Conservation (phyloP, 2,888 invertebrate species). For the Cantharis flavilabris region DNA sequence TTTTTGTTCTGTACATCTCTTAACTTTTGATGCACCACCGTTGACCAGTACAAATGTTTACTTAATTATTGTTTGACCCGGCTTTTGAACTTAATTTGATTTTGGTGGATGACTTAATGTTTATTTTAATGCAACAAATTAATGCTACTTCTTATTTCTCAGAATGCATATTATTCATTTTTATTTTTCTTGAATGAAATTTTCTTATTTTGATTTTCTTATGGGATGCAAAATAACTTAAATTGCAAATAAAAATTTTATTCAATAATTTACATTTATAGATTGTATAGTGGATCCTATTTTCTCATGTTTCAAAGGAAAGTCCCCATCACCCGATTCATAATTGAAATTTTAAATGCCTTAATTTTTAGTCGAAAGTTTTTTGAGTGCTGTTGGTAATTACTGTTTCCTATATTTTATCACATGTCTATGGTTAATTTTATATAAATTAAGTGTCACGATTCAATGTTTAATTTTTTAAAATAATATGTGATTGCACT, state of each 20-base stretch:
- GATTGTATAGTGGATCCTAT: neutral
- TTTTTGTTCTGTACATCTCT: neutral
- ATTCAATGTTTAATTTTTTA: neutral
- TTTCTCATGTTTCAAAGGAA: neutral
- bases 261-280: neutral
- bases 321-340: neutral
- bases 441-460: neutral
- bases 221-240: neutral
- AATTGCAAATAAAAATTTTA: neutral
- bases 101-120: neutral
- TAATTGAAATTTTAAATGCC: neutral
- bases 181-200: neutral
- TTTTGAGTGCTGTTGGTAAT: neutral
- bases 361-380: neutral
- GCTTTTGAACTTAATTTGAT: neutral
- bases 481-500: neutral
- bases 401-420: neutral
- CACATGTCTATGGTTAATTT: neutral
- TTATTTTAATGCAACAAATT: neutral
- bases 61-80: neutral
- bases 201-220: neutral
- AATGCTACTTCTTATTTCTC: neutral
- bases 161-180: neutral
- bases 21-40: neutral
- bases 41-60: neutral